A percentile compares a stretch with the other conserved stretches of the same genome.
Conservation (phyloP, 1,140 invertebrate genomes). For the Zaprionus ornatus region DNA sequence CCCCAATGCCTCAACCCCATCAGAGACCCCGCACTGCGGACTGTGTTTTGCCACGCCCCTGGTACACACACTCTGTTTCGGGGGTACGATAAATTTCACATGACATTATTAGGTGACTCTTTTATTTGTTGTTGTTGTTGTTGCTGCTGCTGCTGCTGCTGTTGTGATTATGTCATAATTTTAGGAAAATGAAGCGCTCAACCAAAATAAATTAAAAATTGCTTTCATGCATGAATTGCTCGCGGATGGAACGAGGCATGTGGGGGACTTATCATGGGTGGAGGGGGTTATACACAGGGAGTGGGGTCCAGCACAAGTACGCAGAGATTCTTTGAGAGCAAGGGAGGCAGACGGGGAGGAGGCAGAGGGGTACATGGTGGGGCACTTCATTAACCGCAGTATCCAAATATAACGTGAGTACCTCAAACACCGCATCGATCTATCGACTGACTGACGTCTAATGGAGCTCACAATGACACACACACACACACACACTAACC, state of each 20-base stretch:
- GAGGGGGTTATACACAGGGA: not conserved
- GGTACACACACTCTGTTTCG: conserved; percentile 51
- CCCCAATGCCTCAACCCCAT: not conserved
- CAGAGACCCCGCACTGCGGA: not conserved
- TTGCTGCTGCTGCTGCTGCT: conserved; percentile 39
- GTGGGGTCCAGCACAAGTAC: conserved; percentile 35
- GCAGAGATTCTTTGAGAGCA: conserved; percentile 42
- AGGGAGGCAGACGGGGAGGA: not conserved
- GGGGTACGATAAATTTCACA: conserved; percentile 70
- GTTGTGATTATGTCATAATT: conserved; percentile 80
- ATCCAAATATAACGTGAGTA: conserved; percentile 69
- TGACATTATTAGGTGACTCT: conserved; percentile 80
- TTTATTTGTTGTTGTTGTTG: conserved; percentile 33
- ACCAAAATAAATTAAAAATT: conserved; percentile 83
- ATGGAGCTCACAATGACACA: conserved; percentile 9
- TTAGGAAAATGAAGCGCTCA: conserved; percentile 80
- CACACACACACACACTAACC: not conserved
- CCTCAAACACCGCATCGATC: conserved; percentile 51
- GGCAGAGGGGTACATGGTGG: conserved; percentile 17
- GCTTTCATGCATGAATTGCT: conserved; percentile 79
- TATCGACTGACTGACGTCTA: conserved; percentile 24
- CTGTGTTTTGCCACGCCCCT: conserved; percentile 28
- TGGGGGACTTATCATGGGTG: not conserved
- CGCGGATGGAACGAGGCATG: conserved; percentile 2
- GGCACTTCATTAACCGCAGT: conserved; percentile 58